Percentiles rank a stretch among this genome's conserved stretches.
phyloP scores from a whole-genome alignment of 1,140 invertebrate genomes.

The Drusus annulatus region DNA sequence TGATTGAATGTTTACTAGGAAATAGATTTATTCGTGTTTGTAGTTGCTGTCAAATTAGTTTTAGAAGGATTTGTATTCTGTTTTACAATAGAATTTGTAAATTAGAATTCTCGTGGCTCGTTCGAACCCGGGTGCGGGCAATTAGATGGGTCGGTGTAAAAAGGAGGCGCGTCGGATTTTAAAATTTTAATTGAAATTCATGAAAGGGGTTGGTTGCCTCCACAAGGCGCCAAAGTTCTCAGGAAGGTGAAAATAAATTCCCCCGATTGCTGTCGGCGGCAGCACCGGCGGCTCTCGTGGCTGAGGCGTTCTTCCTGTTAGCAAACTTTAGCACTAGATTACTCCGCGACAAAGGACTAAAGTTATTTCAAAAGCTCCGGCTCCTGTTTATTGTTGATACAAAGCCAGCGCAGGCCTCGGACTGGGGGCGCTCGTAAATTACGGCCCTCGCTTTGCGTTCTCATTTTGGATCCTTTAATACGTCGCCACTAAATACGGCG shows the following conservation, averaged over 20 bases:
- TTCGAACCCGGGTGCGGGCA: too few species aligned
- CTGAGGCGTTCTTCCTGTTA: constrained; percentile 54
- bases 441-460: constrained; percentile 45
- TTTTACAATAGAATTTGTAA: not conserved
- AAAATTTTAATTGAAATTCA: constrained; percentile 14
- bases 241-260: constrained; percentile 49
- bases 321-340: constrained; percentile 58
- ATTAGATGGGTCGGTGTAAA: too few species aligned
- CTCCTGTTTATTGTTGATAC: constrained; percentile 57
- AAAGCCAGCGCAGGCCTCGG: constrained; percentile 49
- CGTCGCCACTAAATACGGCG: constrained; percentile 48
- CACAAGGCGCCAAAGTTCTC: constrained; percentile 22
- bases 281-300: constrained; percentile 13
- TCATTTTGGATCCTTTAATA: constrained; percentile 54
- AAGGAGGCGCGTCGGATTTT: too few species aligned
- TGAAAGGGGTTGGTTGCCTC: constrained; percentile 10
- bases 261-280: constrained; percentile 33
- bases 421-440: constrained; percentile 46
- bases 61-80: not conserved
- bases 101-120: not conserved
- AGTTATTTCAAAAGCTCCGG: constrained; percentile 58
- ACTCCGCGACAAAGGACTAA: constrained; percentile 57
- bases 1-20: too few species aligned
- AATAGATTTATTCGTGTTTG: too few species aligned
- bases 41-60: not conserved